Evolutionary conservation across 2,797 vertebrate species (phyloP), one percentile per base, ranked within the genome.

Genomic region (Sphenopsis melanotis): DNA sequence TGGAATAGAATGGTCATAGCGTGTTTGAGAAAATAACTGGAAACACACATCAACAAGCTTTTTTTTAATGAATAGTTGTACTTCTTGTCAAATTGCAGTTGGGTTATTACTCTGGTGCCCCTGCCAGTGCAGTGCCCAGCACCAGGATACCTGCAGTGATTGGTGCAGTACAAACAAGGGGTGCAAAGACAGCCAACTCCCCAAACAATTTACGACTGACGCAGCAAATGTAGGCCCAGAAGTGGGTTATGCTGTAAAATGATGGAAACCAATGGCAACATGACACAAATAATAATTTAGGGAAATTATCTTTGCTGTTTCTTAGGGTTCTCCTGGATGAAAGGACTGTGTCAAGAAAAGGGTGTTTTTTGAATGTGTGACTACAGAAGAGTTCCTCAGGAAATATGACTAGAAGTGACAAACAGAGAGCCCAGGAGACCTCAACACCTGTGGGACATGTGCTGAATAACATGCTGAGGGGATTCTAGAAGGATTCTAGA

Each of bases 331-430:
- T 65, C 3, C 34, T 65, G 47, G 32, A 52, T 37, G 10, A 69
- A 80, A 63, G 21, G 17, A 57, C 3, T 7, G 2, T 65, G 50
- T 65, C 18, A 65, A 65, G 39, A 76, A 82, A 50, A 39, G 11
- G 2, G 1, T 50, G 15, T 0, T 6, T 76, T 69, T 59, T 55
- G 15, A 55, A 81, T 22, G 5, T n/a, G 27, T 47, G 26, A 29
- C 15, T 64, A n/a, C 11, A 13, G 12, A 75, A 76, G 34, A 53
- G 5, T 69, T 86, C 53, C 32, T 72, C 16, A 34, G 29, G 20
- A 93, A 71, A 50, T 49, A n/a, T 17, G 30, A n/a, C 11, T 37
- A 69, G 41, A 55, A 56, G 14, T n/a, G 36, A 53, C 50, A 60
- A 49, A 50, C 18, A 63, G 36, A 70, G 24, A 68, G 4, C 5